These are phyloP conservation scores for Girardinichthys multiradiatus DNA, from an alignment of 2,113 vertebrate genomes.

Conservation along the genomic window DNA sequence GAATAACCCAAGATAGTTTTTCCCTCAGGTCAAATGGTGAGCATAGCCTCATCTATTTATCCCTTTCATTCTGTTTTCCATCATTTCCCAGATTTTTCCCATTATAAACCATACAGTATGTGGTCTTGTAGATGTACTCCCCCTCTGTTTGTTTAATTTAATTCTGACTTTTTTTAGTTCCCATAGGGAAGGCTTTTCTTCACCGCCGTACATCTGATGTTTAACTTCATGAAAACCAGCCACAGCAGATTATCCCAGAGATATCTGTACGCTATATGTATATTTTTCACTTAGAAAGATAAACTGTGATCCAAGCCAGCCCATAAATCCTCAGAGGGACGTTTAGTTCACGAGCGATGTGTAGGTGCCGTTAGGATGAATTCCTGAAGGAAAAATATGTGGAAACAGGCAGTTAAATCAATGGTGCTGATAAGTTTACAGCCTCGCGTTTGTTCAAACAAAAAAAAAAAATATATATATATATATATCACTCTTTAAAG, in stretches of 20 bases:
- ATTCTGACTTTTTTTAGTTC: not conserved
- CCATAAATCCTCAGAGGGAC: slow-evolving; percentile 16
- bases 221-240: slow-evolving; percentile 42
- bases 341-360: slow-evolving; percentile 16
- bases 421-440: too few species aligned
- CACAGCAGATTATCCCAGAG: slow-evolving; percentile 18
- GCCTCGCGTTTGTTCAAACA: not conserved
- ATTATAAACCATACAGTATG: not conserved
- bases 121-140: not conserved
- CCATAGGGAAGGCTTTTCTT: not conserved
- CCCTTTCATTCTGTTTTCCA: not conserved
- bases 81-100: not conserved
- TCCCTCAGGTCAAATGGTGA: not conserved
- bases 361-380: slow-evolving; percentile 20
- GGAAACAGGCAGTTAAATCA: slow-evolving; percentile 8
- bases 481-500: not conserved
- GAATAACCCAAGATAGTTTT: not conserved
- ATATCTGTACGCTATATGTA: slow-evolving; percentile 1
- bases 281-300: slow-evolving; percentile 40
- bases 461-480: not conserved
- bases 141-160: not conserved
- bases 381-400: slow-evolving; percentile 36
- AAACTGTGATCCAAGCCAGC: slow-evolving; percentile 43
- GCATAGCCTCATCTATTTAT: not conserved
- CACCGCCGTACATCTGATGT: not conserved